Evolutionary conservation across 2,113 vertebrate genomes (phyloP).

Genomic region (Catharus fuscescens): DNA sequence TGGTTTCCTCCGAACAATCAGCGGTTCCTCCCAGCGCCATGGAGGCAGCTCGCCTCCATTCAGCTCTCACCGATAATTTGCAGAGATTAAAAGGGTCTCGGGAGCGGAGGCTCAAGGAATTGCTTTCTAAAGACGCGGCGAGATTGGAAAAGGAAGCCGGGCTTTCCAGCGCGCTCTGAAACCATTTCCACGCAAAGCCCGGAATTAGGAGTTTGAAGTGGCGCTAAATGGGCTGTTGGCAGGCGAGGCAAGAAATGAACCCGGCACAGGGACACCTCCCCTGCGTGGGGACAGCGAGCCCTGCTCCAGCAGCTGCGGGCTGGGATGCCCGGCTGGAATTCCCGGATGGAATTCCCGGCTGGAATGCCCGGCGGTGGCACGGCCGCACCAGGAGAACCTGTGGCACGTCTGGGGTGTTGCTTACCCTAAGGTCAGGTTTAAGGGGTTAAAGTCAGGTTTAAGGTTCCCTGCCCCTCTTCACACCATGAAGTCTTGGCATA

Average conservation of each 20-base stretch:
- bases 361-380: neutral
- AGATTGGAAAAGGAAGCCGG: slow-evolving; percentile 29
- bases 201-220: slow-evolving; percentile 35
- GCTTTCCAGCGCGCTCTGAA: slow-evolving; percentile 38
- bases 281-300: neutral
- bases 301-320: neutral
- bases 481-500: rapidly evolving
- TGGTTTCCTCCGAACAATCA: slow-evolving; percentile 38
- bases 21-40: neutral
- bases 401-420: rapidly evolving
- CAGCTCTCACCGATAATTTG: slow-evolving; percentile 56
- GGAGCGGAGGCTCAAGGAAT: slow-evolving; percentile 42
- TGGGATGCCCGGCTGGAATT: neutral
- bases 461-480: neutral
- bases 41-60: slow-evolving; percentile 26
- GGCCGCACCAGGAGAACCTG: too few species aligned
- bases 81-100: slow-evolving; percentile 64
- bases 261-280: neutral
- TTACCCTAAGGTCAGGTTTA: neutral
- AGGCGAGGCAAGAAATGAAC: neutral
- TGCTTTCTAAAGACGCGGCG: slow-evolving; percentile 42
- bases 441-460: neutral
- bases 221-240: neutral
- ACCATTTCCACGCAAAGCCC: slow-evolving; percentile 16
- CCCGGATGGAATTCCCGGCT: neutral